Conservation (phyloP, 2,797 vertebrate genomes). For the Lophotriccus pileatus region DNA sequence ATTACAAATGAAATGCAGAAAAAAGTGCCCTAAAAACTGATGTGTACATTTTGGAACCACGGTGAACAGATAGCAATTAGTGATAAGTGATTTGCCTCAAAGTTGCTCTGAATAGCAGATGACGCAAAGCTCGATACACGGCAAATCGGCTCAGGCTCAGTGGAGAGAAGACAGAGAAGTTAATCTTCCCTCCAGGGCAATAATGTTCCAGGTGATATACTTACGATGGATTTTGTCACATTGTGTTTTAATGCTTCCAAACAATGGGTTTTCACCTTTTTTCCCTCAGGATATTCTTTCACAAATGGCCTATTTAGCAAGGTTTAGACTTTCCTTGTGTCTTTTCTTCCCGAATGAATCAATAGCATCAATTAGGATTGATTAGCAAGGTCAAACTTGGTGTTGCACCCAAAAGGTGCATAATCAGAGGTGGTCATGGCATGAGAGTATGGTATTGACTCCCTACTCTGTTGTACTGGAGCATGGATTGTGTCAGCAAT, state of each 20-base stretch:
- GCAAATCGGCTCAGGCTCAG: background rate
- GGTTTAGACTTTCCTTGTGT: background rate
- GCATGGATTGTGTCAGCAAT: background rate
- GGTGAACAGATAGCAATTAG: constrained; percentile 38
- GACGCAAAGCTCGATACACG: background rate
- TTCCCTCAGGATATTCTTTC: background rate
- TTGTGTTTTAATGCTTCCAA: background rate
- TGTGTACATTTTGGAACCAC: background rate
- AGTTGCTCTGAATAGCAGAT: constrained; percentile 13
- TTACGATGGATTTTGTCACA: constrained; percentile 29
- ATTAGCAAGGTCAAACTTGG: background rate
- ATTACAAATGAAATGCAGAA: constrained; percentile 33
- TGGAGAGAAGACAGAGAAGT: constrained; percentile 1
- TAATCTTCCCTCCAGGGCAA: constrained; percentile 11
- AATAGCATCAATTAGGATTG: background rate
- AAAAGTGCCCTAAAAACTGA: constrained; percentile 4
- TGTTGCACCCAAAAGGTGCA: accelerated
- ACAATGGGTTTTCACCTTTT: background rate
- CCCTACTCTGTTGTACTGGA: accelerated
- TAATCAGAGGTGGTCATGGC: background rate
- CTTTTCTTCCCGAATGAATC: background rate
- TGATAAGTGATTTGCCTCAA: constrained; percentile 28
- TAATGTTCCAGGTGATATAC: constrained; percentile 33
- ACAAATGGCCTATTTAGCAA: background rate
- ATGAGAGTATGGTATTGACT: background rate